Percentiles rank a stretch among this genome's conserved stretches.
These are phyloP conservation scores for Liposcelis brunnea DNA, from an alignment of 2,888 invertebrate genomes.

Conservation along the genomic window DNA sequence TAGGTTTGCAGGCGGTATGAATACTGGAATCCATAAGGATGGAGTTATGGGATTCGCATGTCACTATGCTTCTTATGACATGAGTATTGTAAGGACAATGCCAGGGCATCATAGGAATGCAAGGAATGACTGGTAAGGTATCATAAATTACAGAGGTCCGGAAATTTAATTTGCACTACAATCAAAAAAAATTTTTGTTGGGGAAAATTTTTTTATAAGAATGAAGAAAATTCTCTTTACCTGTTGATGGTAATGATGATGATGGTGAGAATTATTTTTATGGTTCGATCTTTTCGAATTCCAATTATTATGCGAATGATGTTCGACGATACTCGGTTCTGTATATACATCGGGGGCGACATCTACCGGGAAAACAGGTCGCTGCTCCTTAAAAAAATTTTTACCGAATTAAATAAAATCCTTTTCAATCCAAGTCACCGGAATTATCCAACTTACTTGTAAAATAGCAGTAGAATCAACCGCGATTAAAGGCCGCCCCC, in stretches of 20 bases:
- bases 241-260: slow-evolving; percentile 24
- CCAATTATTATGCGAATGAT: slow-evolving; percentile 29
- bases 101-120: not conserved
- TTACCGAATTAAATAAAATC: not conserved
- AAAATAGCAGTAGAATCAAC: slow-evolving; percentile 59
- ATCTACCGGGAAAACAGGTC: slow-evolving; percentile 42
- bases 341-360: slow-evolving; percentile 38
- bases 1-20: too few relatives aligned
- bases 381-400: slow-evolving; percentile 31
- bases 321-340: slow-evolving; percentile 32
- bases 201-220: too few relatives aligned
- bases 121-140: not conserved
- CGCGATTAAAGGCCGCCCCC: slow-evolving; percentile 51
- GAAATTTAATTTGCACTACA: too few relatives aligned
- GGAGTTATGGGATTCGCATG: too few relatives aligned
- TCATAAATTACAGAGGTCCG: too few relatives aligned
- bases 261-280: slow-evolving; percentile 25
- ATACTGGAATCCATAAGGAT: too few relatives aligned
- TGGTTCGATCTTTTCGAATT: slow-evolving; percentile 19
- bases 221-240: not conserved
- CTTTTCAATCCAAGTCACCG: not conserved
- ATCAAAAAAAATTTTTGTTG: too few relatives aligned
- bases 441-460: slow-evolving; percentile 31
- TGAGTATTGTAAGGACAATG: not conserved
- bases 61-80: too few relatives aligned